Evolutionary conservation across 2,888 invertebrate species (phyloP).

Genomic region (Teleiodes luculella): DNA sequence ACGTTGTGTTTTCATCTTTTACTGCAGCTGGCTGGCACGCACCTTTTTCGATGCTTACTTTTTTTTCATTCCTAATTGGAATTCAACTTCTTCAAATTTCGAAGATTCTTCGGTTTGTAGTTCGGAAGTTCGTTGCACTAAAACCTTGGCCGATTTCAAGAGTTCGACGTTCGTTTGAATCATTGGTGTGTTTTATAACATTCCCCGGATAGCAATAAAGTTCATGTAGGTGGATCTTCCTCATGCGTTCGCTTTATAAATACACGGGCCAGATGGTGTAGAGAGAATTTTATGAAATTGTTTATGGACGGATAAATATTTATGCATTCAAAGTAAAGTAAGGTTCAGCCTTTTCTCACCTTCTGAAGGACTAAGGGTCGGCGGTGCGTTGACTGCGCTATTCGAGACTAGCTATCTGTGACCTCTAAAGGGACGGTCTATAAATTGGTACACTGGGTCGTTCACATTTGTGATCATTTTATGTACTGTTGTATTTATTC

Average conservation of each 20-base stretch:
- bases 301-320: slow-evolving; percentile 22
- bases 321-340: slow-evolving; percentile 2
- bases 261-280: slow-evolving; percentile 58
- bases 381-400: slow-evolving; percentile 6
- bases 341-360: slow-evolving; percentile 1
- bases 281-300: slow-evolving; percentile 48
- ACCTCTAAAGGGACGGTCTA: slow-evolving; percentile 1
- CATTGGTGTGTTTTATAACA: slow-evolving; percentile 62
- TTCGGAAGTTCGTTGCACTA: slow-evolving; percentile 54
- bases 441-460: background rate
- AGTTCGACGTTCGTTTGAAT: slow-evolving; percentile 58
- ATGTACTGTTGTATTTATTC: background rate
- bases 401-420: background rate
- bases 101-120: slow-evolving; percentile 13
- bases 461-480: background rate
- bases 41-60: slow-evolving; percentile 33
- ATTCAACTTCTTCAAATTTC: slow-evolving; percentile 35
- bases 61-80: slow-evolving; percentile 40
- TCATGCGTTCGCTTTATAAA: slow-evolving; percentile 55
- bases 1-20: slow-evolving; percentile 59
- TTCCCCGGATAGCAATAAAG: slow-evolving; percentile 65
- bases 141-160: slow-evolving; percentile 76
- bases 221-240: slow-evolving; percentile 63
- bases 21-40: slow-evolving; percentile 52
- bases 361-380: background rate